A percentile compares a stretch with the other conserved stretches of the same genome.
phyloP scores from a whole-genome alignment of 2,797 vertebrate species.

The Cynodonichthys magdalenae region DNA sequence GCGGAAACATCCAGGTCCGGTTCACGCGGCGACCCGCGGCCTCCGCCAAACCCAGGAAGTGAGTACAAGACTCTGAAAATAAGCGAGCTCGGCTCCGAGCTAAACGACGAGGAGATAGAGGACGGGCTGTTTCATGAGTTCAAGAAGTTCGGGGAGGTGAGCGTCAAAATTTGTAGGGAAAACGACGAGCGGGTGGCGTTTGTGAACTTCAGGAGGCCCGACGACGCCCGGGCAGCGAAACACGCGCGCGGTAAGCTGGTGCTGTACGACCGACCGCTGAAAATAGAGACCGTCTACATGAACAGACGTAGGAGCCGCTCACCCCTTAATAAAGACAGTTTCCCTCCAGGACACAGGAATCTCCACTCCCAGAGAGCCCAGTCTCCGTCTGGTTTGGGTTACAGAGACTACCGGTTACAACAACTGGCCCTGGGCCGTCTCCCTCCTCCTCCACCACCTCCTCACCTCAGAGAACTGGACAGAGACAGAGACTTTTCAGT shows the following conservation, averaged over 20 bases:
- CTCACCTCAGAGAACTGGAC: slow-evolving; percentile 89
- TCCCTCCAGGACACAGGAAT: slow-evolving; percentile 79
- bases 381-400: slow-evolving; percentile 88
- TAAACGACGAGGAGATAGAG: slow-evolving; percentile 95
- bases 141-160: slow-evolving; percentile 95
- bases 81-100: slow-evolving; percentile 91
- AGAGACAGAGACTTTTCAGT: slow-evolving; percentile 88
- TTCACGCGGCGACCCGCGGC: slow-evolving; percentile 73
- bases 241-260: slow-evolving; percentile 93
- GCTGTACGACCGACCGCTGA: slow-evolving; percentile 93
- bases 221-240: slow-evolving; percentile 94
- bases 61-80: slow-evolving; percentile 96
- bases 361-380: slow-evolving; percentile 83
- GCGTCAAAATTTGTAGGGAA: slow-evolving; percentile 92
- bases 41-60: slow-evolving; percentile 77
- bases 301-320: slow-evolving; percentile 87
- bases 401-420: slow-evolving; percentile 92
- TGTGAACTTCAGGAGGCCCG: slow-evolving; percentile 94
- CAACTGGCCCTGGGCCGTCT: slow-evolving; percentile 92
- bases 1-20: slow-evolving; percentile 67
- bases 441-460: slow-evolving; percentile 87
- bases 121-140: slow-evolving; percentile 97
- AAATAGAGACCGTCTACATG: slow-evolving; percentile 91
- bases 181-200: slow-evolving; percentile 92
- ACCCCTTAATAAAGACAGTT: slow-evolving; percentile 87